Base-by-base conservation (phyloP, 2,113 vertebrate genomes). In the Nicator chloris region DNA sequence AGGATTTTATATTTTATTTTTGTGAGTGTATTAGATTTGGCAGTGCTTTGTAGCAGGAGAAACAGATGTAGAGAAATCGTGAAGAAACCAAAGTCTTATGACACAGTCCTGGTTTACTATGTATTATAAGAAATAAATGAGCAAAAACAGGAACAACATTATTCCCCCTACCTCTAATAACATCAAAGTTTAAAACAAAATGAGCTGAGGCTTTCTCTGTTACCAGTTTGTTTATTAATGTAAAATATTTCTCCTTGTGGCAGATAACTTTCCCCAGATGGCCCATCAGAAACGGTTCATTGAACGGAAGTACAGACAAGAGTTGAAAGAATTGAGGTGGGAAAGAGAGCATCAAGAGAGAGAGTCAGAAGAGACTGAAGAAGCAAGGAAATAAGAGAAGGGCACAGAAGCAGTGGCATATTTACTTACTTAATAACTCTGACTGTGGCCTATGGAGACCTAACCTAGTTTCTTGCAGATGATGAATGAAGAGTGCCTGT, bases 231-330 rank as follows among this genome's bases (percentile, higher is more conserved):
- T 97, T 97, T 97, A 97, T 96, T 97, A 98, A 97, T 96, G 60
- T 97, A 90, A 98, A 97, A 97, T 97, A 78, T 98, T 95, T 98
- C 82, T 98, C 79, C 71, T 97, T 95, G 93, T 97, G 88, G 94
- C 98, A 99, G 99, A 99, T 99, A 99, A 99, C 98, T 99, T 99
- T 97, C 99, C 99, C 96, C 99, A 99, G 98, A 99, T 99, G 99
- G 99, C 99, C 96, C 99, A 99, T 99, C 99, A 99, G 99, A 99
- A 99, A 97, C 99, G 99, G 96, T 99, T 99, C 99, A 99, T 99
- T 97, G 99, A 99, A 98, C 98, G 99, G 96, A 99, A 99, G 95
- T 99, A 99, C 98, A 97, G 99, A 83, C 99, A 99, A 97, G 99
- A 99, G 98, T 98, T 99, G 97, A 99, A 99, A 98, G 99, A 99